These are phyloP conservation scores for Parauchenoglanis ngamensis DNA, from an alignment of 2,797 vertebrate genomes.

Conservation along the genomic window DNA sequence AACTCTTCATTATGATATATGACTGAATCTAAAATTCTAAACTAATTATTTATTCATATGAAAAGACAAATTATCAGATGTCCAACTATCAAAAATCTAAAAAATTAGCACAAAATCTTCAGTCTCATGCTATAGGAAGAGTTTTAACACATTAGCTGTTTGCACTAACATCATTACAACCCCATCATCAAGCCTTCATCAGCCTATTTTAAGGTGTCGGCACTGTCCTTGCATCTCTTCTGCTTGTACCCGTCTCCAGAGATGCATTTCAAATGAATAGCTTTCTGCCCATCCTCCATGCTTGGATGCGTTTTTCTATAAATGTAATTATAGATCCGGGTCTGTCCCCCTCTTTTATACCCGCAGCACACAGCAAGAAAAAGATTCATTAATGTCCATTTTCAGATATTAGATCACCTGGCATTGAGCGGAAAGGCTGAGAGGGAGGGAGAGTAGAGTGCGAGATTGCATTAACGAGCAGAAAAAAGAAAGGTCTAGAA, in stretches of 20 bases:
- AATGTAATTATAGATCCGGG: constrained; percentile 55
- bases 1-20: background rate
- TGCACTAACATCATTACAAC: constrained; percentile 23
- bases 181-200: constrained; percentile 10
- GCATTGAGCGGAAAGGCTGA: constrained; percentile 65
- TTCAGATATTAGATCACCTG: constrained; percentile 73
- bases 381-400: constrained; percentile 74
- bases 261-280: constrained; percentile 42
- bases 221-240: background rate
- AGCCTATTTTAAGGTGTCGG: constrained; percentile 7
- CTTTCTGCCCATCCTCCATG: constrained; percentile 66
- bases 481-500: constrained; percentile 2
- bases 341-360: constrained; percentile 62
- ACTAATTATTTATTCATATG: background rate
- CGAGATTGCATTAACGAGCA: background rate
- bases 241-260: constrained; percentile 9
- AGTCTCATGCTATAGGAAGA: background rate
- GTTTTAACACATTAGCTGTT: background rate
- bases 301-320: constrained; percentile 64
- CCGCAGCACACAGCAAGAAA: constrained; percentile 58
- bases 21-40: background rate
- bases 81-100: background rate
- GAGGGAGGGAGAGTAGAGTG: constrained; percentile 41
- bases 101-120: background rate
- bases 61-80: background rate